These are phyloP conservation scores for Xylocampa areola DNA, from an alignment of 2,888 invertebrate genomes.

Conservation along the genomic window DNA sequence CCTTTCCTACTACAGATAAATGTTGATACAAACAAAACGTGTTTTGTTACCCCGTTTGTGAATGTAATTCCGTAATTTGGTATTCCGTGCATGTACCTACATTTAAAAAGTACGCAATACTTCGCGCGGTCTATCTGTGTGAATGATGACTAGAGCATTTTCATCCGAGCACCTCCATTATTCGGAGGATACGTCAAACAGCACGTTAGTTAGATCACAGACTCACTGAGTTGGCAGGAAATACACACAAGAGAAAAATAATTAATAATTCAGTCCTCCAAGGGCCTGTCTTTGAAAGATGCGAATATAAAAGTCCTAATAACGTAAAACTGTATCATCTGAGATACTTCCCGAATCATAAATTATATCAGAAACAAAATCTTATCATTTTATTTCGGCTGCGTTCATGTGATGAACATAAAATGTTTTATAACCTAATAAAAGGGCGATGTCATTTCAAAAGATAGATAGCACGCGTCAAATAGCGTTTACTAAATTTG, in stretches of 20 bases:
- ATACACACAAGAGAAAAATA: too few species aligned
- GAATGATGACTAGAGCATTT: too few species aligned
- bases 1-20: conserved; percentile 38
- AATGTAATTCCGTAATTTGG: conserved; percentile 46
- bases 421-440: conserved; percentile 36
- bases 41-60: conserved; percentile 44
- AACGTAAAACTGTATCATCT: conserved; percentile 39
- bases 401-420: conserved; percentile 30
- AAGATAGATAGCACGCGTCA: conserved; percentile 12
- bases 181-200: too few species aligned
- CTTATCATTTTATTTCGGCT: conserved; percentile 40
- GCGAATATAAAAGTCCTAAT: conserved; percentile 36
- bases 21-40: conserved; percentile 45
- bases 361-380: conserved; percentile 34
- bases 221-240: too few species aligned
- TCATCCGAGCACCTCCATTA: too few species aligned
- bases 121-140: too few species aligned
- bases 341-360: conserved; percentile 37
- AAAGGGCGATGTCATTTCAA: conserved; percentile 14
- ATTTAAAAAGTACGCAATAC: too few species aligned
- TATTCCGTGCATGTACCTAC: conserved; percentile 43
- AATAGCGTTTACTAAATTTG: conserved; percentile 14
- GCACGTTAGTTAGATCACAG: too few species aligned
- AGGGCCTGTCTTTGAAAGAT: conserved; percentile 50
- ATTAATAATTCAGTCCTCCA: conserved; percentile 55